Conservation (phyloP, 2,113 vertebrate species). For the Lepus europaeus region DNA sequence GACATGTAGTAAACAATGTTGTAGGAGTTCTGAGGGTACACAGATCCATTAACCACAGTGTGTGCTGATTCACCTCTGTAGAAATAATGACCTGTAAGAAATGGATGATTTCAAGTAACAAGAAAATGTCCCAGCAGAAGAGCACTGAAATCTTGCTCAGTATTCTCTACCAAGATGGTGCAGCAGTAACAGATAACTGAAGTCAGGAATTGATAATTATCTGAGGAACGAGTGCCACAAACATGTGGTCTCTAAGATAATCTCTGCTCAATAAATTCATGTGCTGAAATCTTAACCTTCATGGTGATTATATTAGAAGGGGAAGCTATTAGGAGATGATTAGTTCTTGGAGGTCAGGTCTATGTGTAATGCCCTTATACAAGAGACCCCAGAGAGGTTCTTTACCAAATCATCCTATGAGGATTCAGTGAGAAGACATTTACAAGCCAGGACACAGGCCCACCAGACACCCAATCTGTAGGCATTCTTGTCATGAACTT, state of each 20-base stretch:
- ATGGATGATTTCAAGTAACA: neutral
- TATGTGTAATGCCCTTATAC: neutral
- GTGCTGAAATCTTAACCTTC: neutral
- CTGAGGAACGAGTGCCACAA: neutral
- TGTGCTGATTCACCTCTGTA: neutral
- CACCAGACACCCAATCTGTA: neutral
- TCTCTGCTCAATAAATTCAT: neutral
- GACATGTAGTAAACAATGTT: neutral
- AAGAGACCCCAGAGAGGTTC: neutral
- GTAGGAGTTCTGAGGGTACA: fast-evolving
- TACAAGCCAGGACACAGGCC: neutral
- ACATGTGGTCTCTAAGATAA: neutral
- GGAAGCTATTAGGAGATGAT: neutral
- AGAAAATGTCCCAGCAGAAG: neutral
- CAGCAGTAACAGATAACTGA: neutral
- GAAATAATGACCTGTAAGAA: neutral
- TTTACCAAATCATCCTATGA: neutral
- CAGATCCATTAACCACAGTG: neutral
- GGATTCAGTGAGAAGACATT: neutral
- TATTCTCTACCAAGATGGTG: neutral
- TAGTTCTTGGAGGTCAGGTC: too few relatives aligned
- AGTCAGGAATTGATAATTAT: neutral
- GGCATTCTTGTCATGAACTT: neutral
- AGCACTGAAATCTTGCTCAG: neutral
- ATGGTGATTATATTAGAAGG: neutral